Percentiles rank a stretch among this genome's conserved stretches.
These are phyloP conservation scores for Lagria hirta DNA, from an alignment of 2,888 invertebrate species.

Conservation along the genomic window DNA sequence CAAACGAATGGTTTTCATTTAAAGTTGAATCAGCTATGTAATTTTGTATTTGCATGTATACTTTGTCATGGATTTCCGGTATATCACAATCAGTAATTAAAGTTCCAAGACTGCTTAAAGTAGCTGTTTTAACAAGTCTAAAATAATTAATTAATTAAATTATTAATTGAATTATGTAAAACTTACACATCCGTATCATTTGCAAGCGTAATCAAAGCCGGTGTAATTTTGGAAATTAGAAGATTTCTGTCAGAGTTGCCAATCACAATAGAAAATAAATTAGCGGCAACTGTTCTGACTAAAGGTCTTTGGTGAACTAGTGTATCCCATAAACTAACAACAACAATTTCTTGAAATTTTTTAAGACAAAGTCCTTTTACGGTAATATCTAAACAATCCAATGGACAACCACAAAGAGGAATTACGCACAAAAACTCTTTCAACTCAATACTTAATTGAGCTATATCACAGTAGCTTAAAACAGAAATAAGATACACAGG, in stretches of 20 bases:
- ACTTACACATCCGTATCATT: slow-evolving; percentile 68
- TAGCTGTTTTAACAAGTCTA: slow-evolving; percentile 62
- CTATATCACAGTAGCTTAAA: slow-evolving; percentile 57
- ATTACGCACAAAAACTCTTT: slow-evolving; percentile 60
- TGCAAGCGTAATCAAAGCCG: slow-evolving; percentile 70
- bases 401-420: slow-evolving; percentile 58
- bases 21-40: slow-evolving; percentile 51
- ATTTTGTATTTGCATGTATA: slow-evolving; percentile 57
- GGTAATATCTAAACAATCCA: slow-evolving; percentile 51
- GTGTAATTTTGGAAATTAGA: slow-evolving; percentile 62
- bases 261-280: slow-evolving; percentile 61
- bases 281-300: slow-evolving; percentile 63
- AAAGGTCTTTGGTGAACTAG: slow-evolving; percentile 65
- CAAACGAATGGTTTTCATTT: slow-evolving; percentile 54
- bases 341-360: slow-evolving; percentile 59
- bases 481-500: slow-evolving; percentile 64
- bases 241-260: slow-evolving; percentile 59
- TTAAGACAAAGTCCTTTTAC: slow-evolving; percentile 48
- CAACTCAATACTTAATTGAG: slow-evolving; percentile 59
- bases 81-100: slow-evolving; percentile 58
- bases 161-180: neutral
- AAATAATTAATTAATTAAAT: slow-evolving; percentile 5
- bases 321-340: slow-evolving; percentile 66
- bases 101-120: slow-evolving; percentile 64
- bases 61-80: slow-evolving; percentile 59